These are phyloP conservation scores for Natrix natrix DNA, from an alignment of 2,797 vertebrate genomes.

Conservation along the genomic window DNA sequence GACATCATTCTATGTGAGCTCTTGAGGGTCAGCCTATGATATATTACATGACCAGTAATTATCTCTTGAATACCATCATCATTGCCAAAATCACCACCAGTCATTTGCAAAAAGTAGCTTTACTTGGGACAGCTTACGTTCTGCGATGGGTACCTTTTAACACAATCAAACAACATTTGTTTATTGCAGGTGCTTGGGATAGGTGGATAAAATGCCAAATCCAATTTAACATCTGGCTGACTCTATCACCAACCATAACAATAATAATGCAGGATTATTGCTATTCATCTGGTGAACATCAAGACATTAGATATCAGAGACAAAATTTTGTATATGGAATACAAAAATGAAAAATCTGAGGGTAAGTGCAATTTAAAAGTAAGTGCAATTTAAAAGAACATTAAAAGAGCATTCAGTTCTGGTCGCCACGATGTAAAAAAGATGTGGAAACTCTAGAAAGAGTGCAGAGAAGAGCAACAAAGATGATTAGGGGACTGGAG, in stretches of 20 bases:
- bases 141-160: not conserved
- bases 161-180: not conserved
- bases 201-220: not conserved
- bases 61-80: not conserved
- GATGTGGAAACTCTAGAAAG: too few species aligned
- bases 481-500: too few species aligned
- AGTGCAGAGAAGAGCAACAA: too few species aligned
- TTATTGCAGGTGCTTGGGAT: not conserved
- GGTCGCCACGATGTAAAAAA: too few species aligned
- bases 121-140: not conserved
- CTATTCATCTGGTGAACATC: not conserved
- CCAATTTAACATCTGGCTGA: not conserved
- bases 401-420: too few species aligned
- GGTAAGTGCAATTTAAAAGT: not conserved
- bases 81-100: not conserved
- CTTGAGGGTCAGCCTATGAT: constrained; percentile 33
- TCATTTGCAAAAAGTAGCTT: not conserved
- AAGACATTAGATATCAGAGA: constrained; percentile 7
- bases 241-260: not conserved
- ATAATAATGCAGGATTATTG: constrained; percentile 22
- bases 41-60: constrained; percentile 35
- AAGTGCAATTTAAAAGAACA: too few species aligned
- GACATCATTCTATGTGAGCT: constrained; percentile 1
- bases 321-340: constrained; percentile 26
- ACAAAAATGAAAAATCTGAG: constrained; percentile 1